phyloP scores from a whole-genome alignment of 2,888 invertebrate species.

The Drosophila formosana region DNA sequence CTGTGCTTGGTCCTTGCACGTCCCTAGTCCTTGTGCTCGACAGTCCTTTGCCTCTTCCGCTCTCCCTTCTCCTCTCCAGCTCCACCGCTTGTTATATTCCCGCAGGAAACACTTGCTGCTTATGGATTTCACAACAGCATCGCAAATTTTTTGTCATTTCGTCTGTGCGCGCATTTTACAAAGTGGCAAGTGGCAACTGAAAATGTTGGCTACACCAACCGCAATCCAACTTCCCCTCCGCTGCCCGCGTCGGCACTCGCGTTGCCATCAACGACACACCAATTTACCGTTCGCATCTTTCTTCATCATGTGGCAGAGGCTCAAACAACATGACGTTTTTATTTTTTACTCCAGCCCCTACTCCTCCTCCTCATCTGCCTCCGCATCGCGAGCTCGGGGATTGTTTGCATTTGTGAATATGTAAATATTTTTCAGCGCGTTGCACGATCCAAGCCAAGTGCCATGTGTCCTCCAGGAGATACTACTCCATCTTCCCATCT shows the following conservation, averaged over 20 bases:
- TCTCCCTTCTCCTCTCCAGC: background rate
- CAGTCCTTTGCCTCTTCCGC: background rate
- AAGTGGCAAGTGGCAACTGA: constrained; percentile 48
- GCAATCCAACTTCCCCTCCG: background rate
- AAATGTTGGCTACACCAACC: constrained; percentile 35
- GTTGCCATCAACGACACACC: constrained; percentile 40
- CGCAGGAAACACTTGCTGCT: constrained; percentile 63
- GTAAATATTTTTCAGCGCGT: constrained; percentile 56
- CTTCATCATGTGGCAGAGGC: constrained; percentile 61
- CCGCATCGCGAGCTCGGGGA: constrained; percentile 35
- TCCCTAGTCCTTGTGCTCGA: constrained; percentile 1
- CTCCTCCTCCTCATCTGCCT: background rate
- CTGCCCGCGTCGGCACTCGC: background rate
- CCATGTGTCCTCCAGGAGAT: constrained; percentile 47
- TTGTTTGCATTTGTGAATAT: constrained; percentile 68
- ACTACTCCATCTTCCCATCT: constrained; percentile 8
- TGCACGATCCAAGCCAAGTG: constrained; percentile 49
- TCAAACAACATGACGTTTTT: constrained; percentile 68
- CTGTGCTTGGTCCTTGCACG: background rate
- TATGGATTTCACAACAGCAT: constrained; percentile 60
- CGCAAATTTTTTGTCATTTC: constrained; percentile 55
- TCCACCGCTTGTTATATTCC: constrained; percentile 29
- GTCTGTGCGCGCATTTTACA: constrained; percentile 54
- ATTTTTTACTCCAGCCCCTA: constrained; percentile 38
- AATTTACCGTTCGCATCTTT: constrained; percentile 68